A percentile compares a stretch with the other conserved stretches of the same genome.
Evolutionary conservation across 2,888 invertebrate species (phyloP).

Genomic region (Lottia gigantea): DNA sequence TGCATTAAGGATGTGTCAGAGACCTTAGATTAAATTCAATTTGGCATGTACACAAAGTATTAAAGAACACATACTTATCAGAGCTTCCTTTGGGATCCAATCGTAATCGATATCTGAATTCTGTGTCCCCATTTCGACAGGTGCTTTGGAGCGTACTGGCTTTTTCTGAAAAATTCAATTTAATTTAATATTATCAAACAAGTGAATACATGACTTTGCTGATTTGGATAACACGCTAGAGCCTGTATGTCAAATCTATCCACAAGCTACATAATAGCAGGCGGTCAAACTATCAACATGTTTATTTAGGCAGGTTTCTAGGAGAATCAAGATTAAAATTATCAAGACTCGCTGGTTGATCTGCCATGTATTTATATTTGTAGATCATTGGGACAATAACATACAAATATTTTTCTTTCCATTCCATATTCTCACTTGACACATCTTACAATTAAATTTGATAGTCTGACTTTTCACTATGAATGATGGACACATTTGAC

Average conservation of each 20-base stretch:
- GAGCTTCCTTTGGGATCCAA: slow-evolving; percentile 90
- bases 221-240: not conserved
- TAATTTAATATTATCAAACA: not conserved
- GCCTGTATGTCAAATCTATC: not conserved
- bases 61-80: slow-evolving; percentile 49
- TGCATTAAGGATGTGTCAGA: too few species aligned
- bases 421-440: too few species aligned
- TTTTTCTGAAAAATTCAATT: slow-evolving; percentile 6
- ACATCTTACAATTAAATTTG: too few species aligned
- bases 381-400: too few species aligned
- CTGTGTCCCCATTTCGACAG: slow-evolving; percentile 87
- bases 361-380: not conserved
- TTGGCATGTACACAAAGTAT: too few species aligned
- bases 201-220: not conserved
- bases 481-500: too few species aligned
- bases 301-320: slow-evolving; percentile 3
- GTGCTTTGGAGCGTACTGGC: not conserved
- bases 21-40: too few species aligned
- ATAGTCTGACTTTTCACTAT: too few species aligned
- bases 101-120: slow-evolving; percentile 93
- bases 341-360: slow-evolving; percentile 10
- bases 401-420: too few species aligned
- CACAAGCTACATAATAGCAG: not conserved
- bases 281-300: not conserved
- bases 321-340: slow-evolving; percentile 1